Percentiles rank a stretch among this genome's conserved stretches.
phyloP scores from a whole-genome alignment of 1,140 invertebrate genomes.

The Andrena cerasifolii region DNA sequence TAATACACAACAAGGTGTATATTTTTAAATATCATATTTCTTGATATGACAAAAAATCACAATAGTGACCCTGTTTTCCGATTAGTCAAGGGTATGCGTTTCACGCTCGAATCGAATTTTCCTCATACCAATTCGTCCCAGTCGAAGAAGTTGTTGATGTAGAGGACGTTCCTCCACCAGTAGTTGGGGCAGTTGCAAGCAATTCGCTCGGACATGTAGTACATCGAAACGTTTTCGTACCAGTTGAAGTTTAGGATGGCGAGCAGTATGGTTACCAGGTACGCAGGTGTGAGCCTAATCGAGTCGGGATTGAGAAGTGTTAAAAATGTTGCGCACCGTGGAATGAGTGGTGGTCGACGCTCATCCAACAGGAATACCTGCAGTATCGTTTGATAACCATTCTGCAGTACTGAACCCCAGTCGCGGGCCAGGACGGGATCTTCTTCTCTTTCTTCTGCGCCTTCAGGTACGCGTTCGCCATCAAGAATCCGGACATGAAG shows the following conservation, averaged over 20 bases:
- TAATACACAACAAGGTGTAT: no score
- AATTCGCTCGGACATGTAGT: constrained; percentile 80
- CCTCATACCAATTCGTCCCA: constrained; percentile 80
- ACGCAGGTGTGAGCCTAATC: constrained; percentile 80
- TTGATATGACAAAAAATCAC: no score
- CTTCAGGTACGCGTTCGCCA: constrained; percentile 79
- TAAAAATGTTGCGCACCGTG: no score
- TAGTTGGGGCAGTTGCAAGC: constrained; percentile 83
- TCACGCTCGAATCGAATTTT: not conserved
- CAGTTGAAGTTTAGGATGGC: constrained; percentile 81
- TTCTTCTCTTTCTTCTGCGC: constrained; percentile 59
- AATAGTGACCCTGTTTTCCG: no score
- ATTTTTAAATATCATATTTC: not conserved
- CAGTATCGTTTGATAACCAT: constrained; percentile 77
- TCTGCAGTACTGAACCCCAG: constrained; percentile 70
- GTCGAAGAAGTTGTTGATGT: constrained; percentile 85
- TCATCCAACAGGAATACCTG: constrained; percentile 71
- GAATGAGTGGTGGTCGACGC: no score
- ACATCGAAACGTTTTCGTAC: constrained; percentile 80
- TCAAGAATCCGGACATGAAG: constrained; percentile 81
- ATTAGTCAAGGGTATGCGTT: not conserved
- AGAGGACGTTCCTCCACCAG: constrained; percentile 87
- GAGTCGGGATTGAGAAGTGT: no score
- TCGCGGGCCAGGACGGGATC: constrained; percentile 60
- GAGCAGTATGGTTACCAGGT: constrained; percentile 82